phyloP scores from a whole-genome alignment of 2,113 vertebrate species.

The Theristicus caerulescens region DNA sequence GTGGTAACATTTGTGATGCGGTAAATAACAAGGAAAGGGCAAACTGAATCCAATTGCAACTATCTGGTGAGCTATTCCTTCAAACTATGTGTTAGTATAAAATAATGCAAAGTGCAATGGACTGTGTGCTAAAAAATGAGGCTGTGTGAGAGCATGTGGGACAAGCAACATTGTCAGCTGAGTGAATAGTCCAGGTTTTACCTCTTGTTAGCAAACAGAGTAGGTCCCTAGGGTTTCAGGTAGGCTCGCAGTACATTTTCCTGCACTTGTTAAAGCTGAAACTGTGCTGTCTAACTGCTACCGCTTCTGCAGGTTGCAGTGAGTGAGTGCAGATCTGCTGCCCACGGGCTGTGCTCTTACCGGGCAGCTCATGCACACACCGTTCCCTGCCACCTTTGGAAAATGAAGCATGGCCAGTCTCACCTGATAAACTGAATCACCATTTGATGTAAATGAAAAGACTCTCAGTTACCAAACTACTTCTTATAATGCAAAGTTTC shows the following conservation, averaged over 20 bases:
- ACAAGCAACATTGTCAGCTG: neutral
- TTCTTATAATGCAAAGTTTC: neutral
- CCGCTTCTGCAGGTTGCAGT: neutral
- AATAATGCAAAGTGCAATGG: neutral
- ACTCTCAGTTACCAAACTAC: neutral
- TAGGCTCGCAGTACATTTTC: neutral
- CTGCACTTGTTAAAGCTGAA: neutral
- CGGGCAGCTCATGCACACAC: neutral
- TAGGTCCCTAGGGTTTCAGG: neutral
- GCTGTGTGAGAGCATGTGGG: accelerated
- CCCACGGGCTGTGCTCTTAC: neutral
- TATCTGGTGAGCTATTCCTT: neutral
- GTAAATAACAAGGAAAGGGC: neutral
- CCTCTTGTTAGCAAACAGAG: neutral
- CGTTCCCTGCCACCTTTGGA: neutral
- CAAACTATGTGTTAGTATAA: neutral
- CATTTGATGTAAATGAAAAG: neutral
- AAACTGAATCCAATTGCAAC: neutral
- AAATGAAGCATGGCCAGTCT: neutral
- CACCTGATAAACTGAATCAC: neutral
- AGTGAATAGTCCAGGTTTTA: neutral
- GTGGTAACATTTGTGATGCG: neutral
- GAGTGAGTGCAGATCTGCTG: neutral
- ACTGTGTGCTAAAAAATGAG: neutral
- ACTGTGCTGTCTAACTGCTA: neutral